A percentile compares a stretch with the other conserved stretches of the same genome.
phyloP scores from a whole-genome alignment of 1,140 invertebrate genomes.

The Sycobia sp. region DNA sequence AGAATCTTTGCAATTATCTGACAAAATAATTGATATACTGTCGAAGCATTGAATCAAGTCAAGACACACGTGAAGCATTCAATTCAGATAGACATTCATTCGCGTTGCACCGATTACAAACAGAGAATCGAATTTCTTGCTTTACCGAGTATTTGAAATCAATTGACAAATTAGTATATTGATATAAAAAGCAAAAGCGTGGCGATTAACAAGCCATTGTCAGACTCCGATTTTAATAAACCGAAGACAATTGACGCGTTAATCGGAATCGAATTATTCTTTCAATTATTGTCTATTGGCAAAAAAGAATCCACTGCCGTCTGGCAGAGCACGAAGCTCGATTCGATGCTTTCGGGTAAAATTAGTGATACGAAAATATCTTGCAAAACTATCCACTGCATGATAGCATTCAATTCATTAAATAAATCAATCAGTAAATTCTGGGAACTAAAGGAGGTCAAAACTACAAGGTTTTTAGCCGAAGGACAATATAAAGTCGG shows the following conservation, averaged over 20 bases:
- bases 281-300: not conserved
- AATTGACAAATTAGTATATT: not conserved
- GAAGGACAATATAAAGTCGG: not conserved
- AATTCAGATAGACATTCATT: not conserved
- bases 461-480: not conserved
- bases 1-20: not conserved
- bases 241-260: not conserved
- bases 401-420: not conserved
- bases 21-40: not conserved
- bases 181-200: no score
- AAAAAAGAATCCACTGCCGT: not conserved
- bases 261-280: not conserved
- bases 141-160: constrained; percentile 6
- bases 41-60: not conserved
- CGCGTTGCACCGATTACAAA: not conserved
- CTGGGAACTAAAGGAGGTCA: not conserved
- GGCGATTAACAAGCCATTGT: not conserved
- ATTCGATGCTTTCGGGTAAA: not conserved
- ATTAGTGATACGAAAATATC: not conserved
- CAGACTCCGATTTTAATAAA: not conserved
- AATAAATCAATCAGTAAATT: not conserved
- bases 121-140: not conserved
- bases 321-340: not conserved
- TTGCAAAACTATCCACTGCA: not conserved
- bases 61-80: not conserved